Evolutionary conservation across 2,888 invertebrate genomes (phyloP), one percentile per base, ranked within the genome.

Genomic region (Amblyteles armatorius): DNA sequence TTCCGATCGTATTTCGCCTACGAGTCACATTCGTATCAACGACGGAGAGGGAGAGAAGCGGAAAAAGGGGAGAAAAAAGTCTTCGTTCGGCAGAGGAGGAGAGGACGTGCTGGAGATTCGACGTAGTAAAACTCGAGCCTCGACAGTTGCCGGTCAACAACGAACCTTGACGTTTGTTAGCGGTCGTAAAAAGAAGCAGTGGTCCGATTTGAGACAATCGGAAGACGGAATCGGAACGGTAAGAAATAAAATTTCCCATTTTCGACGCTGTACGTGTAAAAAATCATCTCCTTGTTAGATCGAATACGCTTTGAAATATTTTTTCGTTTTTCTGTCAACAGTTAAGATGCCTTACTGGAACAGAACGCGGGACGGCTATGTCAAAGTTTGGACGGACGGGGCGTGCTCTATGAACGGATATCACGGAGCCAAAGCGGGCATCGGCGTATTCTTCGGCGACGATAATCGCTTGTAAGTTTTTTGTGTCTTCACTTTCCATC

Each of bases 391-490:
- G 92, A 99, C 99, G 1, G 99, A 99, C 95, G 99, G 99, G 0
- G 97, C 98, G 0, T 99, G 99, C 94, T 95, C 96, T 80, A 95
- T 96, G 48, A 99, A 99, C 95, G 99, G 99, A 0, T 94, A 91
- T 76, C 89, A 88, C 16, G 95, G 96, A 84, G 97, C 99, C 0
- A 95, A 95, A 91, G 99, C 98, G 13, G 99, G 99, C 0, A 95
- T 98, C 83, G 99, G 99, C 2, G 98, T 99, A 5, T 99, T 97
- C 95, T 99, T 99, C 95, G 97, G 96, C 2, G 95, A 96, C 55
- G 94, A 95, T 84, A 96, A 98, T 94, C 95, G 95, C 0, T 92
- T 97, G 95, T 96, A 94, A 94, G 94, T 92, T 44, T 65, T 40
- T 77, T 83, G 44, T 22, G 48, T 0, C 33, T 80, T 79, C 76